Evolutionary conservation across 2,113 vertebrate genomes (phyloP).

Genomic region (Excalfactoria chinensis): DNA sequence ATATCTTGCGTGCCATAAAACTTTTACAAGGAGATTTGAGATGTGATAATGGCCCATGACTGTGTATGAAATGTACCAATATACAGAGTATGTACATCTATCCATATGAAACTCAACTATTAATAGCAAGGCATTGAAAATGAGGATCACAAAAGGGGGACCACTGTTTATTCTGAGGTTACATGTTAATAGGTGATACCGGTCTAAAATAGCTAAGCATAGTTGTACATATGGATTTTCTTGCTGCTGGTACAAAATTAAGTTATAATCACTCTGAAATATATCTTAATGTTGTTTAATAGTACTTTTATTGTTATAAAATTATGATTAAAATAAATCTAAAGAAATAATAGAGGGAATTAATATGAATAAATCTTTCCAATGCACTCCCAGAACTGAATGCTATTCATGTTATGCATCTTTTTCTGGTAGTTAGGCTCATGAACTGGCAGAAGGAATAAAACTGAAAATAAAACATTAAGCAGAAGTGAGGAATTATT

Average conservation of each 20-base stretch:
- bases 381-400: not conserved
- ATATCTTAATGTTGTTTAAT: not conserved
- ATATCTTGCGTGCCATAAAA: not conserved
- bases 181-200: not conserved
- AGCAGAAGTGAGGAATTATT: not conserved
- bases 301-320: not conserved
- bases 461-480: not conserved
- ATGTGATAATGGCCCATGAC: not conserved
- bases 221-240: not conserved
- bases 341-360: slow-evolving; percentile 23
- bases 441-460: not conserved
- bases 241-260: not conserved
- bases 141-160: not conserved
- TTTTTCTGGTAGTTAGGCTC: not conserved
- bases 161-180: not conserved
- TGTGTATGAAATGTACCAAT: not conserved
- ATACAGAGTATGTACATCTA: not conserved
- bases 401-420: not conserved
- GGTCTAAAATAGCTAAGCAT: not conserved
- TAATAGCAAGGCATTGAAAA: not conserved
- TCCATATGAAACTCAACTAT: not conserved
- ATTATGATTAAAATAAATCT: slow-evolving; percentile 1
- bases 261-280: not conserved
- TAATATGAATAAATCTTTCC: not conserved
- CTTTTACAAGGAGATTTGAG: slow-evolving; percentile 2